Percentiles rank a stretch among this genome's conserved stretches.
Evolutionary conservation across 2,888 invertebrate genomes (phyloP).

Genomic region (Uropetala carovei): DNA sequence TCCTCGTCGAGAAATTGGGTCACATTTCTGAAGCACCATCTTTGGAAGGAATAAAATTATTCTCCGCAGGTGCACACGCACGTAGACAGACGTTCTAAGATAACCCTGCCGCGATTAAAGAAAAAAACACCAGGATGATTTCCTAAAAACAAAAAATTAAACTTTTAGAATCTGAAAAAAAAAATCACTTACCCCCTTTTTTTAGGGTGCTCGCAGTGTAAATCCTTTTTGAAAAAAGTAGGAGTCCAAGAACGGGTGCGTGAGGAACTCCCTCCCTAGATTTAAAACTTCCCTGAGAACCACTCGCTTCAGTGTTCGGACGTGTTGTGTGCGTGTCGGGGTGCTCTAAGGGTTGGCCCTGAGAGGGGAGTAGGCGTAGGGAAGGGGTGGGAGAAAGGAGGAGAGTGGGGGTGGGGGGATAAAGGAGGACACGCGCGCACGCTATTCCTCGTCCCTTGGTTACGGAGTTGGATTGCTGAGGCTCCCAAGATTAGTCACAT

Average conservation of each 20-base stretch:
- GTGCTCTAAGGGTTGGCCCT: conserved; percentile 25
- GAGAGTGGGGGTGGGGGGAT: neutral
- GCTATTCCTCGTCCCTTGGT: conserved; percentile 44
- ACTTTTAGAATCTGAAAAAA: neutral
- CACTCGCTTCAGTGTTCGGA: neutral
- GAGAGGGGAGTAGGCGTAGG: neutral
- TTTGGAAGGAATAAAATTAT: no score
- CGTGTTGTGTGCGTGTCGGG: neutral
- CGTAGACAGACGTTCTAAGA: no score
- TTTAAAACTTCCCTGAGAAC: neutral
- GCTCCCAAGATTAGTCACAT: conserved; percentile 32
- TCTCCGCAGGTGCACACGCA: no score
- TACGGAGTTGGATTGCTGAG: conserved; percentile 9
- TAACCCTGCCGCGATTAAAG: no score
- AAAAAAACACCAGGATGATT: no score
- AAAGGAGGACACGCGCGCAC: neutral
- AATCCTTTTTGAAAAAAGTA: conserved; percentile 9
- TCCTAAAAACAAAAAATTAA: neutral
- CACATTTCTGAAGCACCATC: no score
- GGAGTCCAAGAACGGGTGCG: neutral
- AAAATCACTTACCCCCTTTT: neutral
- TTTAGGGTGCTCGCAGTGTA: neutral
- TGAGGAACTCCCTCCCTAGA: neutral
- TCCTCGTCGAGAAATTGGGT: no score
- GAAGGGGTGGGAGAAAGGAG: neutral